Evolutionary conservation across 2,797 vertebrate genomes (phyloP), one percentile per base, ranked within the genome.

Genomic region (Borostomias antarcticus): DNA sequence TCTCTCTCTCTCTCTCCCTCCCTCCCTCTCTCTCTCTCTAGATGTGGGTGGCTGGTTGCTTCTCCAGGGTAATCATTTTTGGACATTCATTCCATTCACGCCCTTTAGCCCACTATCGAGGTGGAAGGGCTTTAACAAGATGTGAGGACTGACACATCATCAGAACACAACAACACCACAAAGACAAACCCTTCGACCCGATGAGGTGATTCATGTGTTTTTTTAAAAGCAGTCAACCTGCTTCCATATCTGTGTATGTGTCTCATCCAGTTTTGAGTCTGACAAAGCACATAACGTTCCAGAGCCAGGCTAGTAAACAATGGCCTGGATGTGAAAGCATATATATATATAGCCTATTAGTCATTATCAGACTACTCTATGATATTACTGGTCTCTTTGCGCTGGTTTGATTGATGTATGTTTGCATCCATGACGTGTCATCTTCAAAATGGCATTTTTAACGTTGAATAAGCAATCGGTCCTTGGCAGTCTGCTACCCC

Each of bases 21-120:
- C 43, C 17, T 30, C 17, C 4, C 29, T 2, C 53, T 21, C 53
- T 56, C 17, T n/a, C 17, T 19, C 28, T 57, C 23, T 54, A n/a
- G 6, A 25, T 19, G 8, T 19, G 25, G 40, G 57, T 59, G 57
- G 57, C 17, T 40, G 52, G 52, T 13, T 48, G 28, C 26, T 29
- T 43, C 35, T 32, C 40, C 33, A 59, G 35, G 57, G 33, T 59
- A 59, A 32, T 56, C 52, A 56, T 28, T 30, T n/a, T 56, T 58
- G 19, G n/a, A 58, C 30, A 1, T 58, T 58, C 29, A 13, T n/a
- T 15, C 2, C 23, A 52, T 19, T 11, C 50, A n/a, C n/a, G n/a
- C 25, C 25, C 25, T 52, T 25, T 11, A 28, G 11, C 25, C 23
- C 50, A 52, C 50, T 25, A 52, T 10, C 11, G 4, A 28, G 21